A percentile compares a stretch with the other conserved stretches of the same genome.
phyloP scores from a whole-genome alignment of 2,113 vertebrate genomes.

The Spea bombifrons region DNA sequence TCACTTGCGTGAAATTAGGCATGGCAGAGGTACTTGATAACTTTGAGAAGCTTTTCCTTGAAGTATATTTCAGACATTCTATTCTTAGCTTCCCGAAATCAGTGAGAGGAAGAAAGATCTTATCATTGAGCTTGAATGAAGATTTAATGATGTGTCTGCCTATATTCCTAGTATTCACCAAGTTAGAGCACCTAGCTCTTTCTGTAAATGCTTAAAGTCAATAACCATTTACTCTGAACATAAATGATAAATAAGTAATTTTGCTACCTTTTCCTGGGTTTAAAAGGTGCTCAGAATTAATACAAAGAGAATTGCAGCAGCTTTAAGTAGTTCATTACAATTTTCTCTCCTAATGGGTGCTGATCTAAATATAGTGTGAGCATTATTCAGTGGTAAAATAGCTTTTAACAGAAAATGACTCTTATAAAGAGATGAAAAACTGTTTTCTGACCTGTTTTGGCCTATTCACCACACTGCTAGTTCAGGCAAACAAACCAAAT shows the following conservation, averaged over 20 bases:
- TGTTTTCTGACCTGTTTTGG: neutral
- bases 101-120: neutral
- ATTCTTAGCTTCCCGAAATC: neutral
- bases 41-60: neutral
- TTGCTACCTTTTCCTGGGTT: neutral
- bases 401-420: neutral
- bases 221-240: neutral
- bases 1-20: too few relatives aligned
- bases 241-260: slow-evolving; percentile 1
- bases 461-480: neutral
- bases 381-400: neutral
- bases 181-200: neutral
- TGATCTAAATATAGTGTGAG: neutral
- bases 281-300: neutral
- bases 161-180: neutral
- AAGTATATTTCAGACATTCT: neutral
- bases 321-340: neutral
- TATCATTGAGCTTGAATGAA: slow-evolving; percentile 1
- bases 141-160: slow-evolving; percentile 2
- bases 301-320: neutral
- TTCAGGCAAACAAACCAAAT: neutral
- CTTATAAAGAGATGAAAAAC: neutral
- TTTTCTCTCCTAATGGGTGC: neutral
- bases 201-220: neutral
- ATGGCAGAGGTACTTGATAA: neutral